Evolutionary conservation across 2,888 invertebrate species (phyloP).

Genomic region (Flexamia atlantica): DNA sequence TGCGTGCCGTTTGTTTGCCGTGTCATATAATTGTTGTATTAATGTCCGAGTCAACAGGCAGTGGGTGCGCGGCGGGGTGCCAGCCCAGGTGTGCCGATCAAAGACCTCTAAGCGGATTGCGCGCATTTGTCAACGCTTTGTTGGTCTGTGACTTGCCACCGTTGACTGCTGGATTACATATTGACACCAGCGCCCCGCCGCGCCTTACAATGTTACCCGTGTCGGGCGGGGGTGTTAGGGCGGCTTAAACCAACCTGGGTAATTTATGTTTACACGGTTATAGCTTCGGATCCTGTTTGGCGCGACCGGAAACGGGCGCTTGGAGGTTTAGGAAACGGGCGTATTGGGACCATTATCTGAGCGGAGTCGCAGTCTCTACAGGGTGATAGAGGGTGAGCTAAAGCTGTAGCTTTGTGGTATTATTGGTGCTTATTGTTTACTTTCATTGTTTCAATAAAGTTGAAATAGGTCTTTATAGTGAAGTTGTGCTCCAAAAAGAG

Average conservation of each 20-base stretch:
- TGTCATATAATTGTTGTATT: slow-evolving; percentile 40
- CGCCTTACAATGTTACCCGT: slow-evolving; percentile 37
- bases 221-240: slow-evolving; percentile 30
- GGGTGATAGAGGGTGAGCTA: too few species aligned
- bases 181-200: slow-evolving; percentile 38
- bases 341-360: not conserved
- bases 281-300: not conserved
- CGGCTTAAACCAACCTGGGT: slow-evolving; percentile 29
- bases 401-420: too few species aligned
- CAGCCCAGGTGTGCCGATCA: slow-evolving; percentile 48
- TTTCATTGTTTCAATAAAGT: too few species aligned
- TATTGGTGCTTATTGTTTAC: too few species aligned
- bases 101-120: slow-evolving; percentile 60
- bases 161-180: slow-evolving; percentile 31
- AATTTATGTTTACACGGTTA: slow-evolving; percentile 35
- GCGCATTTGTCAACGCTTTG: slow-evolving; percentile 57
- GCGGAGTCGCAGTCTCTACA: not conserved
- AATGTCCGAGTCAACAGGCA: slow-evolving; percentile 34
- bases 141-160: slow-evolving; percentile 44
- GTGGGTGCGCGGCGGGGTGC: not conserved
- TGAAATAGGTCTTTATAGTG: too few species aligned
- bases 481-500: too few species aligned
- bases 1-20: slow-evolving; percentile 45
- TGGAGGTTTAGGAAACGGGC: slow-evolving; percentile 23
- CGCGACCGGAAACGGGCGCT: slow-evolving; percentile 1